These are phyloP conservation scores for Orgyia antiqua DNA, from an alignment of 2,888 invertebrate species.

Conservation along the genomic window DNA sequence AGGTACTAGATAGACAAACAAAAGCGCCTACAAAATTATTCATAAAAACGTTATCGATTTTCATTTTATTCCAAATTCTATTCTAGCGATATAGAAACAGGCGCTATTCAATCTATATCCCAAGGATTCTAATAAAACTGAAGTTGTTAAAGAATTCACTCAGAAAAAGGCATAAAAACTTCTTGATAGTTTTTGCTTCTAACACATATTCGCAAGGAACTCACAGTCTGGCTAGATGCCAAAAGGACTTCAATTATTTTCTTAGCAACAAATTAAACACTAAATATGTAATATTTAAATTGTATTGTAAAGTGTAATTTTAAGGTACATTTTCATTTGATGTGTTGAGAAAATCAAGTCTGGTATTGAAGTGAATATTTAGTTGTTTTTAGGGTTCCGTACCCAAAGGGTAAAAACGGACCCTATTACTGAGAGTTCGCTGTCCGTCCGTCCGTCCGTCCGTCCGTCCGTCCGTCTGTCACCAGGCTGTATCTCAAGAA, in stretches of 20 bases:
- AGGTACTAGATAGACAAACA: too few species aligned
- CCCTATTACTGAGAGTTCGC: too few species aligned
- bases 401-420: too few species aligned
- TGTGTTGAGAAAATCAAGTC: not conserved
- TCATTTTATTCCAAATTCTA: too few species aligned
- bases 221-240: conserved; percentile 29
- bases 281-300: conserved; percentile 1
- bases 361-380: not conserved
- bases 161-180: conserved; percentile 26
- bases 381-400: not conserved
- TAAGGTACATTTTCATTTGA: not conserved
- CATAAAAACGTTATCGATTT: too few species aligned
- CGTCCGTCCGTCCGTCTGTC: too few species aligned
- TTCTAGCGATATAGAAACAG: too few species aligned
- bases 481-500: too few species aligned
- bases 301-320: not conserved
- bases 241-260: conserved; percentile 12
- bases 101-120: conserved; percentile 20
- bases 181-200: conserved; percentile 19
- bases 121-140: conserved; percentile 23
- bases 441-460: too few species aligned
- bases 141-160: conserved; percentile 23
- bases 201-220: conserved; percentile 29
- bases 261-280: not conserved
- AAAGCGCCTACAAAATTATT: too few species aligned